Percentiles rank a stretch among this genome's conserved stretches.
These are phyloP conservation scores for Yponomeuta plumbellus DNA, from an alignment of 2,888 invertebrate species.

Conservation along the genomic window DNA sequence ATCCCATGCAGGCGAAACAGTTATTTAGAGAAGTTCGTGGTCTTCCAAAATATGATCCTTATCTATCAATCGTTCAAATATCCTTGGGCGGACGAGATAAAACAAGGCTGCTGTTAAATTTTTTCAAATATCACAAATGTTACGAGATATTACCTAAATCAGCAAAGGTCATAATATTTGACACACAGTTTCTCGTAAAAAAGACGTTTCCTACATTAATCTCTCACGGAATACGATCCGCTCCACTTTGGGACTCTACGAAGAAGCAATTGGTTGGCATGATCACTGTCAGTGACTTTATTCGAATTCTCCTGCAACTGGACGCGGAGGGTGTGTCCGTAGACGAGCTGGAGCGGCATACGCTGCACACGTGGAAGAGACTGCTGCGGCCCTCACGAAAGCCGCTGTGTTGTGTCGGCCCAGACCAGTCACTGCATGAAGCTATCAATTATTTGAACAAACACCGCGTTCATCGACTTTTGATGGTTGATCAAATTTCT, in stretches of 20 bases:
- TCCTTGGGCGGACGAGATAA: constrained; percentile 69
- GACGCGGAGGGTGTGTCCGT: constrained; percentile 60
- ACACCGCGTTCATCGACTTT: constrained; percentile 63
- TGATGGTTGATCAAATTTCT: constrained; percentile 58
- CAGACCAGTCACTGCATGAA: constrained; percentile 66
- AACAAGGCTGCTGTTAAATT: constrained; percentile 64
- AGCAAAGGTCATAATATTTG: constrained; percentile 71
- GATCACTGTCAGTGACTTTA: constrained; percentile 71
- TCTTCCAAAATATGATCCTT: constrained; percentile 68
- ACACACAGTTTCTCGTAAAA: constrained; percentile 65
- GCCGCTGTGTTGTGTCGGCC: constrained; percentile 57
- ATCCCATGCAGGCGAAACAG: constrained; percentile 66
- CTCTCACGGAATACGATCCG: constrained; percentile 68
- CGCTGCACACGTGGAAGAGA: constrained; percentile 66
- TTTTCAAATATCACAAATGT: constrained; percentile 71
- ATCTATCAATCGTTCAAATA: constrained; percentile 71
- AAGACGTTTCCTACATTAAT: constrained; percentile 70
- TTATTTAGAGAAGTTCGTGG: constrained; percentile 68
- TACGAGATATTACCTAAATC: constrained; percentile 71
- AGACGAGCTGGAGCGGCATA: constrained; percentile 65
- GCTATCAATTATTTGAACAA: constrained; percentile 65
- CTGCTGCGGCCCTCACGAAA: constrained; percentile 58
- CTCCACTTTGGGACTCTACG: constrained; percentile 66
- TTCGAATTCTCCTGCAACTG: constrained; percentile 60
- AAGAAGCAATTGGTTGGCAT: constrained; percentile 66